Evolutionary conservation across 2,113 vertebrate species (phyloP), one percentile per base, ranked within the genome.

Genomic region (Sorex fumeus): DNA sequence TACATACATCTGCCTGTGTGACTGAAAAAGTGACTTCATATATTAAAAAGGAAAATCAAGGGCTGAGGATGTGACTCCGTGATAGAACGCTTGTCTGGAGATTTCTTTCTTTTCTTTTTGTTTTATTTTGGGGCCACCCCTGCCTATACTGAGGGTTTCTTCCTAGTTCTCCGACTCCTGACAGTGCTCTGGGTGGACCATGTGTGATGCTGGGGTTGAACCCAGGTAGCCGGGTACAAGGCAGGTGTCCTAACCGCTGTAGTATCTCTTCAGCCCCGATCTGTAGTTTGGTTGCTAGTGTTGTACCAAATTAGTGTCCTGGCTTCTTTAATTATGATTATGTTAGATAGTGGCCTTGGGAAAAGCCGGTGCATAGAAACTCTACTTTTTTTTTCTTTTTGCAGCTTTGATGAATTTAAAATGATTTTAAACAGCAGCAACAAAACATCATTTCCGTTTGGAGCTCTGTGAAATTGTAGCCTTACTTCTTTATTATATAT

Each of bases 321-420:
- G 0, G 15, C 76, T 87, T 91, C 86, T 43, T 57, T 85, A 40
- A 43, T 32, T 74, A 87, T 53, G 21, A 13, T 69, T 80, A 28
- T 13, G 1, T 87, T 47, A 75, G 60, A 57, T 60, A 57, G 19
- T 87, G 28, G 28, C 53, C 13, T 47, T 62, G 53, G 71, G 86
- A 83, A 92, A 69, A 92, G 23, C 57, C 57, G 62, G 13, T 90
- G 10, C 43, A 9, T 16, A 40, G 40, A 3, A 76, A 75, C 43
- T 69, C 43, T 69, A 50, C 30, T 78, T 2, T 79, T 87, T 70
- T 70, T 78, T 2, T 79, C 77, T 70, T 70, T 89, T 81, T 70
- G 66, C 12, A 78, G 43, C 71, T 94, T 40, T 72, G 8, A 1
- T 91, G 83, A 67, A 2, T 76, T 47, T 88, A 87, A 87, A 86